Percentiles rank a stretch among this genome's conserved stretches.
These are phyloP conservation scores for Acanthis flammea DNA, from an alignment of 2,797 vertebrate species.

Conservation along the genomic window DNA sequence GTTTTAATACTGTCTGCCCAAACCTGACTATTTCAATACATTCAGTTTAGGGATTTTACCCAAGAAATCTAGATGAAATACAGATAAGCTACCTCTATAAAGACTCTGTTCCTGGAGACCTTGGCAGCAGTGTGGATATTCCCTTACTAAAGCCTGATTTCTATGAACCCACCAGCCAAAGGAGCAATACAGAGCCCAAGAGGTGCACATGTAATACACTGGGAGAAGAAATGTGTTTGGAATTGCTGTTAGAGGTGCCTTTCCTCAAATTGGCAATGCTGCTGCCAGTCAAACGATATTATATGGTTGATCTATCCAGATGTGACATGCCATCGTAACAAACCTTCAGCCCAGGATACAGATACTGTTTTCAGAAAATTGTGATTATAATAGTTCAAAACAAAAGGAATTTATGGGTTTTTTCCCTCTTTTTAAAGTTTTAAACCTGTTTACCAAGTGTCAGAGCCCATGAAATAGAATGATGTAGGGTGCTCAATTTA, in stretches of 20 bases:
- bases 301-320: slow-evolving; percentile 30
- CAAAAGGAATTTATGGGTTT: neutral
- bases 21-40: neutral
- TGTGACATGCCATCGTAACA: slow-evolving; percentile 21
- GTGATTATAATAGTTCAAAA: slow-evolving; percentile 17
- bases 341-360: neutral
- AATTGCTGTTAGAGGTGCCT: slow-evolving; percentile 4
- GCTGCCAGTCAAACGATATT: neutral
- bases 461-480: slow-evolving; percentile 51
- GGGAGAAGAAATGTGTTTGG: neutral
- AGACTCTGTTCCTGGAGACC: neutral
- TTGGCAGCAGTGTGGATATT: neutral
- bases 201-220: neutral
- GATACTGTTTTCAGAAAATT: slow-evolving; percentile 40
- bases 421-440: slow-evolving; percentile 20
- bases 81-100: neutral
- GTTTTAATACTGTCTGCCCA: neutral
- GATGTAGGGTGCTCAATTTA: slow-evolving; percentile 39
- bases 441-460: slow-evolving; percentile 48
- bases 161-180: neutral
- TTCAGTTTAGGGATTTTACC: neutral
- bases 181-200: neutral
- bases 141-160: neutral
- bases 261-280: neutral
- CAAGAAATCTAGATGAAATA: neutral